Conservation (phyloP, 2,113 vertebrate genomes). For the Pelobates fuscus region DNA sequence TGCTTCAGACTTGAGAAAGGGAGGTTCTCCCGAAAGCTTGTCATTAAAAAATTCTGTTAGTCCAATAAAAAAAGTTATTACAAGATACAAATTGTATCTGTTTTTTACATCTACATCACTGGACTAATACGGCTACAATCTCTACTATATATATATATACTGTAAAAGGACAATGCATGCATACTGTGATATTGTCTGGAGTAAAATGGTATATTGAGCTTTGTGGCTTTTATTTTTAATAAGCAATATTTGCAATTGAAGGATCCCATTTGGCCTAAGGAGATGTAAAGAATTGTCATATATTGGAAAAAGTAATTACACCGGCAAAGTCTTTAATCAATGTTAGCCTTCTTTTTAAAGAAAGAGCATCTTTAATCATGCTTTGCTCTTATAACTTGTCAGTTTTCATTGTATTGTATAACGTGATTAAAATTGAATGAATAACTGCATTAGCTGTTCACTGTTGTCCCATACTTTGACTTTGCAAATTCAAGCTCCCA, state of each 20-base stretch:
- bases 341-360: not conserved
- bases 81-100: too few relatives aligned
- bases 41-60: too few relatives aligned
- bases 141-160: too few relatives aligned
- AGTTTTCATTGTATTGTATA: not conserved
- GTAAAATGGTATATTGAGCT: not conserved
- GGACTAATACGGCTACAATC: too few relatives aligned
- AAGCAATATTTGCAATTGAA: not conserved
- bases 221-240: not conserved
- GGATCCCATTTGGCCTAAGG: too few relatives aligned
- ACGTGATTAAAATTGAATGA: not conserved
- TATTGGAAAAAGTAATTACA: constrained; percentile 4
- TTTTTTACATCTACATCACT: too few relatives aligned
- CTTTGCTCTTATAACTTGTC: not conserved
- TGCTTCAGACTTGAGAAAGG: too few relatives aligned
- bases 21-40: too few relatives aligned
- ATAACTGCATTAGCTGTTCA: not conserved
- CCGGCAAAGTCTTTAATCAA: not conserved
- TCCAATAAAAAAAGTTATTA: too few relatives aligned
- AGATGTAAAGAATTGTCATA: not conserved
- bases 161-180: too few relatives aligned
- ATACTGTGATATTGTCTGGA: not conserved
- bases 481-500: too few relatives aligned
- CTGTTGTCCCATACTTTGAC: not conserved
- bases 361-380: not conserved